Base-by-base conservation (phyloP, 92 coral and sea anemone genomes). In the Zoanthus sociatus region DNA sequence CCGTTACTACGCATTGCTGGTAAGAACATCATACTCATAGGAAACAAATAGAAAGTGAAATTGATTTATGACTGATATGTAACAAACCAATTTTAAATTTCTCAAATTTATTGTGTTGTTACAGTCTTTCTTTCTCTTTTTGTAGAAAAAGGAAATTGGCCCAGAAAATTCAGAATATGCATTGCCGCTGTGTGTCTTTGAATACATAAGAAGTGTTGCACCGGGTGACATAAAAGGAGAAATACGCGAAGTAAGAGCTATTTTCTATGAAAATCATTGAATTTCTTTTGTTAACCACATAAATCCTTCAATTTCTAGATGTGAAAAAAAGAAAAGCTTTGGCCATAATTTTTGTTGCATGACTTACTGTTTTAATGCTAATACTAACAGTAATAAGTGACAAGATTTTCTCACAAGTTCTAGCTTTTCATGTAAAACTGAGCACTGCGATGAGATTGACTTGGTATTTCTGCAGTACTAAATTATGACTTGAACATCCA, bases 121-220 rank as follows among this genome's bases (percentile, higher is more conserved):
- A 37, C 42, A 37, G 17, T 17, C 71, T 66, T 66, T 58, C 18
- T 10, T 66, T 66, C 33, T 78, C 67, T 55, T 76, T 47, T 78
- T 50, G n/a, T 50, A 47, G 67, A 78, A 78, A 78, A 47, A 55
- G 77, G 84, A 55, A 55, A 78, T 78, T 55, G 60, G 31, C 9
- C 67, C 84, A 78, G 48, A 78, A 50, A 78, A 37, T 26, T 37
- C 84, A 78, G 60, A 66, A 26, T 66, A 66, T 20, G 71, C 71
- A 18, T n/a, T 66, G 21, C 71, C 33, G 71, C 71, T 10, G 12
- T n/a, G 32, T 66, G 71, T 26, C 71, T 37, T 66, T 18, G 31
- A n/a, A 66, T 66, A n/a, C 10, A 66, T 26, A 31, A n/a, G 71
- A 20, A 21, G 71, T 26, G 11, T 66, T 66, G 71, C 71, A 66